A percentile compares a stretch with the other conserved stretches of the same genome.
Conservation (phyloP, 2,797 vertebrate species). For the Muraenolepis orangiensis region DNA sequence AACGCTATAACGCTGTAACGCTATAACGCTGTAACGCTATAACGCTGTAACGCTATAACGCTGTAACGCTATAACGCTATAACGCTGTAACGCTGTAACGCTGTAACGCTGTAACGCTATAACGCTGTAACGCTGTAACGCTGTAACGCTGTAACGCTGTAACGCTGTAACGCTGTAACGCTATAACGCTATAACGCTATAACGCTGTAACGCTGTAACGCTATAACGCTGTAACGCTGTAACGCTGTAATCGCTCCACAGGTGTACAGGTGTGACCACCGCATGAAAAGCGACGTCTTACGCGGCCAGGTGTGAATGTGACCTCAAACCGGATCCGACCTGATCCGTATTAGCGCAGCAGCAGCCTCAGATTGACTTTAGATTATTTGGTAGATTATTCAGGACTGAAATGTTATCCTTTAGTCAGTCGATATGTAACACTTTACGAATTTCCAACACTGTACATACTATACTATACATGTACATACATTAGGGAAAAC, state of each 20-base stretch:
- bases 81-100: neutral
- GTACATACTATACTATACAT: neutral
- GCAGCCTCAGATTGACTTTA: neutral
- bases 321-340: neutral
- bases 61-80: neutral
- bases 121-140: neutral
- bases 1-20: neutral
- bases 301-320: slow-evolving; percentile 4
- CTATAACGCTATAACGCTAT: too few species aligned
- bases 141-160: neutral
- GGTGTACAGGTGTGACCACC: neutral
- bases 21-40: neutral
- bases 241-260: neutral
- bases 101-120: neutral
- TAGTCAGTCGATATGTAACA: neutral
- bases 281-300: neutral
- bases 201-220: neutral
- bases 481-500: neutral
- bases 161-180: neutral
- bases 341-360: neutral
- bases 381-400: neutral
- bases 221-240: neutral
- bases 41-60: neutral
- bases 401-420: too few species aligned
- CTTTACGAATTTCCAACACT: neutral